These are phyloP conservation scores for Raja brachyura DNA, from an alignment of 2,113 vertebrate species.

Conservation along the genomic window DNA sequence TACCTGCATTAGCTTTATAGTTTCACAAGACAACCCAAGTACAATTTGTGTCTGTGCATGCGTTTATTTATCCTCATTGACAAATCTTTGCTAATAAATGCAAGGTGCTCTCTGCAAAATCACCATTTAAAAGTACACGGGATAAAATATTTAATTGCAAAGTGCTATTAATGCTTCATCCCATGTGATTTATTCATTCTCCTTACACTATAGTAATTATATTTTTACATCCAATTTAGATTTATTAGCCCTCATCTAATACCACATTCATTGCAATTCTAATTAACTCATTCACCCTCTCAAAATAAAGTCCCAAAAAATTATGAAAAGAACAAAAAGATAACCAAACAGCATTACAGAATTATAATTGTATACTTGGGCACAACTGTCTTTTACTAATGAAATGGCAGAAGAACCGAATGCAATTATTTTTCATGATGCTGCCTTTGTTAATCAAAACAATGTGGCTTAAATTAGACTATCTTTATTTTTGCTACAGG, in stretches of 20 bases:
- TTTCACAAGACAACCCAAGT: not conserved
- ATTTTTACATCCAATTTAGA: not conserved
- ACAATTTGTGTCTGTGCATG: not conserved
- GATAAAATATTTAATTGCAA: not conserved
- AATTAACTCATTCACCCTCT: not conserved
- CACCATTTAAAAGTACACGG: not conserved
- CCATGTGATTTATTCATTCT: not conserved
- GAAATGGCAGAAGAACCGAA: not conserved
- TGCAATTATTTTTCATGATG: constrained; percentile 12
- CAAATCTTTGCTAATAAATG: not conserved
- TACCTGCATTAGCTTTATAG: not conserved
- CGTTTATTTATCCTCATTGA: not conserved
- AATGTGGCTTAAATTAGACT: not conserved
- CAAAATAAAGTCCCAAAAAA: not conserved
- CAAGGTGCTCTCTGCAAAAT: not conserved
- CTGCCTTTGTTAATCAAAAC: not conserved
- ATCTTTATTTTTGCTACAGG: not conserved
- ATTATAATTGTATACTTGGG: not conserved
- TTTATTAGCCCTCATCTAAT: not conserved
- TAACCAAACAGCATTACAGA: not conserved
- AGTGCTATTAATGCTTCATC: not conserved
- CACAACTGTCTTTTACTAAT: constrained; percentile 4
- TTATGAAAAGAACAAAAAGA: not conserved
- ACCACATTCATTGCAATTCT: not conserved
- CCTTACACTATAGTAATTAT: not conserved